These are phyloP conservation scores for Stegastes partitus DNA, from an alignment of 2,113 vertebrate species.

Conservation along the genomic window DNA sequence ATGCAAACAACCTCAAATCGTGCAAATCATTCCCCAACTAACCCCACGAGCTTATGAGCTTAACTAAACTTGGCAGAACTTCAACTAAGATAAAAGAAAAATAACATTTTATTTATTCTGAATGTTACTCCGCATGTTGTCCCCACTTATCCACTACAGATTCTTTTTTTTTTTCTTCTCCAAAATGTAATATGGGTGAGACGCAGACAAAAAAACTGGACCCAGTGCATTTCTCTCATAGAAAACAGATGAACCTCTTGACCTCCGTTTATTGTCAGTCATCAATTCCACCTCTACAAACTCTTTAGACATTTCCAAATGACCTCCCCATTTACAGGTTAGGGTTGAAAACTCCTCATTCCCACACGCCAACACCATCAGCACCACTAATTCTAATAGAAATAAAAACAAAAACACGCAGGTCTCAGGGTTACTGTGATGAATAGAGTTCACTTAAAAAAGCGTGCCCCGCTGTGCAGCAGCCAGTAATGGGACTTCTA, in stretches of 20 bases:
- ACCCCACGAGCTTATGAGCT: no score
- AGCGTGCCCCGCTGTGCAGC: constrained; percentile 25
- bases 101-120: no score
- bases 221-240: constrained; percentile 2
- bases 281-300: constrained; percentile 29
- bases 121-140: no score
- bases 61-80: no score
- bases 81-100: no score
- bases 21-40: no score
- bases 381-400: background rate
- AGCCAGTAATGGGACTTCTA: constrained; percentile 60
- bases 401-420: background rate
- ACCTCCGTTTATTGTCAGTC: constrained; percentile 37
- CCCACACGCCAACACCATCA: background rate
- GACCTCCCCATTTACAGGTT: constrained; percentile 4
- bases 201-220: background rate
- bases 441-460: constrained; percentile 46
- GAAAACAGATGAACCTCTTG: constrained; percentile 26
- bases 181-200: background rate
- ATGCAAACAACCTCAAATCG: no score
- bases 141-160: no score
- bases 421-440: background rate
- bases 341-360: constrained; percentile 21
- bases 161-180: background rate
- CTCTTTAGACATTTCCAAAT: background rate